Evolutionary conservation across 2,113 vertebrate species (phyloP).

Genomic region (Dissostichus mawsoni): DNA sequence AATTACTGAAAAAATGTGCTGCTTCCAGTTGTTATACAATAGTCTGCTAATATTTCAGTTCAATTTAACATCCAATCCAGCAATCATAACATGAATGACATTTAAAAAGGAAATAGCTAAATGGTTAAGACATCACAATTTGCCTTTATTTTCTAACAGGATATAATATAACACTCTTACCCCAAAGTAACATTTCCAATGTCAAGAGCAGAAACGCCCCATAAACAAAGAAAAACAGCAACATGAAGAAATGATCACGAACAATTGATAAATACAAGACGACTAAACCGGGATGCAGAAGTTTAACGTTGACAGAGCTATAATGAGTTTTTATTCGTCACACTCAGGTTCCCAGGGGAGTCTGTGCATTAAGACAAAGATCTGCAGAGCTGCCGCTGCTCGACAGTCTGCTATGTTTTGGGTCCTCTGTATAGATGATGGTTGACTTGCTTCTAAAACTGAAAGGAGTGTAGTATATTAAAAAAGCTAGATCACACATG

Average conservation of each 20-base stretch:
- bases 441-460: conserved; percentile 39
- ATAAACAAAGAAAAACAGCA: conserved; percentile 32
- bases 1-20: not conserved
- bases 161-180: conserved; percentile 47
- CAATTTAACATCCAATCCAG: not conserved
- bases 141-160: conserved; percentile 69
- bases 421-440: conserved; percentile 19
- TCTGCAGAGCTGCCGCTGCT: conserved; percentile 4
- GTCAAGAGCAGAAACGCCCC: conserved; percentile 35
- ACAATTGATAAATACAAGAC: conserved; percentile 52
- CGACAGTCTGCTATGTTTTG: not conserved
- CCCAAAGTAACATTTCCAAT: conserved; percentile 63
- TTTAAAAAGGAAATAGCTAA: not conserved
- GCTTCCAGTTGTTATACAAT: not conserved
- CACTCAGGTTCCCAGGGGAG: conserved; percentile 18
- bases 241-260: conserved; percentile 55
- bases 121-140: conserved; percentile 13
- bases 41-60: not conserved
- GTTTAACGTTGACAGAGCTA: not conserved
- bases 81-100: not conserved
- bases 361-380: not conserved
- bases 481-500: conserved; percentile 57
- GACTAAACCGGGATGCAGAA: conserved; percentile 12
- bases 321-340: not conserved
- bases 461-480: conserved; percentile 63